Evolutionary conservation across 2,888 invertebrate species (phyloP).

Genomic region (Xestia xanthographa): DNA sequence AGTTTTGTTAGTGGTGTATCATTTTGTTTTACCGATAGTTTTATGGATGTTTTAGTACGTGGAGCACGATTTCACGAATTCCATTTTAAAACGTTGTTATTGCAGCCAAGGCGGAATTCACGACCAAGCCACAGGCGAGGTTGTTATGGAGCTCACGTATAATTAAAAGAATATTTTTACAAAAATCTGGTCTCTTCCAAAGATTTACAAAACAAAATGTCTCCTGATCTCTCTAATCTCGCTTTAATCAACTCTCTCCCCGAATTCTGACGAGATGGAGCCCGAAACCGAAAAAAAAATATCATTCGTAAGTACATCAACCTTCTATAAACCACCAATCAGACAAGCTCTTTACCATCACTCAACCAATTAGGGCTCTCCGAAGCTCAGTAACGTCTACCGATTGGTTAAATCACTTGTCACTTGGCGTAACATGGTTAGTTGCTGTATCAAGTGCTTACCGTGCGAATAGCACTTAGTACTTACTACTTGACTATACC

Average conservation of each 20-base stretch:
- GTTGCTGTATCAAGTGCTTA: conserved; percentile 30
- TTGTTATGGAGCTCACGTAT: too few relatives aligned
- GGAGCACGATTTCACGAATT: neutral
- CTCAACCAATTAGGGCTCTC: conserved; percentile 35
- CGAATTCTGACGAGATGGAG: neutral
- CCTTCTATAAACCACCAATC: conserved; percentile 7
- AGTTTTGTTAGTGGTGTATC: neutral
- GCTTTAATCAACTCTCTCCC: too few relatives aligned
- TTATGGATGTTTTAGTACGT: neutral
- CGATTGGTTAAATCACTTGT: conserved; percentile 46
- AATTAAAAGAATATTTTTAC: too few relatives aligned
- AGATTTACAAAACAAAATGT: neutral
- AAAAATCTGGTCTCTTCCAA: neutral
- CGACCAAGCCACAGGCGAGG: too few relatives aligned
- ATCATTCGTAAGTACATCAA: neutral
- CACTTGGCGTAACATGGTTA: conserved; percentile 33
- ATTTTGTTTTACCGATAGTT: neutral
- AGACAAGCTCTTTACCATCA: conserved; percentile 14
- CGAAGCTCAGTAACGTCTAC: conserved; percentile 12
- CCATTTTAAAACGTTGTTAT: too few relatives aligned
- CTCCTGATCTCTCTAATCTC: neutral
- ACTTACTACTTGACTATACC: neutral
- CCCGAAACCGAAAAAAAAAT: neutral
- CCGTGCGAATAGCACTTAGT: conserved; percentile 25
- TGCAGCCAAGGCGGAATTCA: too few relatives aligned